Evolutionary conservation across 1,140 invertebrate species (phyloP), one percentile per base, ranked within the genome.

Genomic region (Epicauta chinensis): DNA sequence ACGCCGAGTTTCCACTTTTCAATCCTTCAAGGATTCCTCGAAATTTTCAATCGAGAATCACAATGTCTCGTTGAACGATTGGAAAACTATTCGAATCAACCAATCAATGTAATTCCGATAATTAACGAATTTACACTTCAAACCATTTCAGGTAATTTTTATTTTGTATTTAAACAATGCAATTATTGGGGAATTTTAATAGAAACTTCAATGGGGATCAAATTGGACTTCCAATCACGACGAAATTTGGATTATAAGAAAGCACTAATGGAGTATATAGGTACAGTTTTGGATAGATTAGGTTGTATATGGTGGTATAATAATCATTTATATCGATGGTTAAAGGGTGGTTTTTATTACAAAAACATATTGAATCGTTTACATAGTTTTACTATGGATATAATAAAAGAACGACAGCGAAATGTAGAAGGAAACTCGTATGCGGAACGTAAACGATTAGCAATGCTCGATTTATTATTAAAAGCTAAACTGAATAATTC

Each of bases 121-220:
- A n/a, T n/a, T n/a, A n/a, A n/a, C n/a, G n/a, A n/a, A n/a, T n/a
- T n/a, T n/a, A n/a, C n/a, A n/a, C n/a, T n/a, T n/a, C n/a, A n/a
- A n/a, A n/a, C n/a, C n/a, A n/a, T n/a, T n/a, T n/a, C n/a, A n/a
- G n/a, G n/a, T n/a, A n/a, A n/a, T n/a, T n/a, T n/a, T n/a, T n/a
- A n/a, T n/a, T n/a, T n/a, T n/a, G n/a, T 56, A 75, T 81, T 50
- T 81, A 89, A 59, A 72, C 77, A 12, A 60, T 71, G 3, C 71
- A 76, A 12, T 66, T 90, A 44, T 66, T 80, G 0, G 55, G 77
- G 0, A 42, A 40, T 12, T 38, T 65, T 6, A 37, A 45, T 29
- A 44, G 87, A 91, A 69, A 86, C 87, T 43, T 85, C 87, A n/a
- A 91, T 93, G 87, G 90, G 89, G 1, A 80, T 77, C 16, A 77